phyloP scores from a whole-genome alignment of 2,888 invertebrate genomes.

The Latrodectus hesperus region DNA sequence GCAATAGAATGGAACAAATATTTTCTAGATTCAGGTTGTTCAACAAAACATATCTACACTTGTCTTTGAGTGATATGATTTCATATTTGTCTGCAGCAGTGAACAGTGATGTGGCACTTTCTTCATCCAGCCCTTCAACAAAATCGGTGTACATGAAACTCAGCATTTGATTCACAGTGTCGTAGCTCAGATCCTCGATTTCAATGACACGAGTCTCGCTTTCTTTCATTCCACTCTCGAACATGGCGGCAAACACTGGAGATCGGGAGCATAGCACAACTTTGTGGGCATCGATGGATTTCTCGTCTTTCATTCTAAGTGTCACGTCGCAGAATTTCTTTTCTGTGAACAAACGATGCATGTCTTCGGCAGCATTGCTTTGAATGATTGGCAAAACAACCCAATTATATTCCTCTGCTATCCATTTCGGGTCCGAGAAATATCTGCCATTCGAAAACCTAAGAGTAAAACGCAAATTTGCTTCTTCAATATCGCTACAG shows the following conservation, averaged over 20 bases:
- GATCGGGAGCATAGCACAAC: not conserved
- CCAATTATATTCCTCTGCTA: no score
- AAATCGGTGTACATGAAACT: not conserved
- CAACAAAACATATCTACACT: not conserved
- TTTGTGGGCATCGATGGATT: not conserved
- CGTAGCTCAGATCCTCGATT: not conserved
- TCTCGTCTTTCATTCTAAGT: not conserved
- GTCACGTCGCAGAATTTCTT: not conserved
- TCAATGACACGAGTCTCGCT: not conserved
- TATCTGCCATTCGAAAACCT: no score
- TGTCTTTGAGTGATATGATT: not conserved
- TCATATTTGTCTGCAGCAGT: constrained; percentile 4
- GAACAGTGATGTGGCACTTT: not conserved
- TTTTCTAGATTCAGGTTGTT: not conserved
- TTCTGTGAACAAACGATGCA: no score
- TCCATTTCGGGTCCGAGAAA: no score
- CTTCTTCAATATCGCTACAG: no score
- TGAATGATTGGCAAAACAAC: no score
- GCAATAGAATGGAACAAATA: not conserved
- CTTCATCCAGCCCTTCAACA: not conserved
- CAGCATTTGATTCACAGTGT: not conserved
- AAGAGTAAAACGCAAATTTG: no score
- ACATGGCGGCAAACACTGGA: not conserved
- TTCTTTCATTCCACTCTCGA: not conserved
- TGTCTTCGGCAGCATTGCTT: no score